Percentiles rank a stretch among this genome's conserved stretches.
phyloP scores from a whole-genome alignment of 1,140 invertebrate genomes.

The Megathymus violae region DNA sequence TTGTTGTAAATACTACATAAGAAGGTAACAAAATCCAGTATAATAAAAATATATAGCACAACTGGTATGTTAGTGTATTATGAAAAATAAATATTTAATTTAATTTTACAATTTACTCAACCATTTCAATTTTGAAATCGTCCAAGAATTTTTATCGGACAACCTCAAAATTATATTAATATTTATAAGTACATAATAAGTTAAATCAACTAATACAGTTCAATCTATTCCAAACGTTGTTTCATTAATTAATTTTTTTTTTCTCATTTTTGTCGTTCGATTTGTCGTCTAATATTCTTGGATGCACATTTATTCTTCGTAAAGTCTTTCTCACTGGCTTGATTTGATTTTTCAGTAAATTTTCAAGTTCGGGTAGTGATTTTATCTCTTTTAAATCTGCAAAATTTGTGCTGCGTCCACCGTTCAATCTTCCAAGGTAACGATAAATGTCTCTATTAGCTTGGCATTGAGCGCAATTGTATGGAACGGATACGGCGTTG shows the following conservation, averaged over 20 bases:
- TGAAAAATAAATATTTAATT: conserved; percentile 56
- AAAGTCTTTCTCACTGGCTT: conserved; percentile 61
- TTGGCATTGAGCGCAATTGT: conserved; percentile 74
- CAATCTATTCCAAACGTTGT: conserved; percentile 23
- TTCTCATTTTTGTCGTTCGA: conserved; percentile 48
- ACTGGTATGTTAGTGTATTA: conserved; percentile 5
- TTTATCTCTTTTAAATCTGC: conserved; percentile 66
- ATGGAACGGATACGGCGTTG: conserved; percentile 79
- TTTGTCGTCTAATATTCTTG: conserved; percentile 56
- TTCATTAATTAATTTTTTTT: conserved; percentile 29
- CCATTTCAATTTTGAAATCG: conserved; percentile 67
- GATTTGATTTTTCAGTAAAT: conserved; percentile 65
- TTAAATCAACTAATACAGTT: conserved; percentile 7
- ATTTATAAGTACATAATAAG: conserved; percentile 17
- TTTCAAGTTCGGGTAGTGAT: conserved; percentile 64
- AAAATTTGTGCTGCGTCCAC: conserved; percentile 57
- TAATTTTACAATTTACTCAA: conserved; percentile 56
- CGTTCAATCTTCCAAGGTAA: conserved; percentile 61
- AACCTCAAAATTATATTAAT: conserved; percentile 64
- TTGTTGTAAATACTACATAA: not conserved
- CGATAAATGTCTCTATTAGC: conserved; percentile 60
- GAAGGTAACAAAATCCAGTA: conserved; percentile 6
- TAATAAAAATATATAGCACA: conserved; percentile 1
- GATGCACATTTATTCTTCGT: conserved; percentile 58
- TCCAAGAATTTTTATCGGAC: conserved; percentile 75